These are phyloP conservation scores for Chirona hameri DNA, from an alignment of 2,888 invertebrate genomes.

Conservation along the genomic window DNA sequence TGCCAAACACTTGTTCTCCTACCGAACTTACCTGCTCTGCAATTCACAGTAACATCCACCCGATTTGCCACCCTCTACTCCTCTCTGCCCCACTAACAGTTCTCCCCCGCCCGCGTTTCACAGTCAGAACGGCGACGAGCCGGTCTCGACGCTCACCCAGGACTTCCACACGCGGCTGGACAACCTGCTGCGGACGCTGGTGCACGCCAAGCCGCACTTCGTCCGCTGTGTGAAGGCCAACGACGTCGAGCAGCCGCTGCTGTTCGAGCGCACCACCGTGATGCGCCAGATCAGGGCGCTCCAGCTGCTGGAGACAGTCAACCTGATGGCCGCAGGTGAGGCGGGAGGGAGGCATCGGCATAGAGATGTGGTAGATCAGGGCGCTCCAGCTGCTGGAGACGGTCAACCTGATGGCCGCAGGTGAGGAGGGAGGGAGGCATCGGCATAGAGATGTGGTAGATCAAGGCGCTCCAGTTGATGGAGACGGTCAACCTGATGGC, in stretches of 20 bases:
- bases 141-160: conserved; percentile 83
- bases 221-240: conserved; percentile 89
- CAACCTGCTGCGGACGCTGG: conserved; percentile 82
- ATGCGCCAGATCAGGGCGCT: conserved; percentile 84
- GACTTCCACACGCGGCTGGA: conserved; percentile 93
- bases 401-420: too few species aligned
- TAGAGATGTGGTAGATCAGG: not conserved
- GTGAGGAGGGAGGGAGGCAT: conserved; percentile 44
- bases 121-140: conserved; percentile 73
- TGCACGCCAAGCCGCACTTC: conserved; percentile 91
- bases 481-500: conserved; percentile 95
- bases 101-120: conserved; percentile 35
- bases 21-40: too few species aligned
- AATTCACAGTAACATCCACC: too few species aligned
- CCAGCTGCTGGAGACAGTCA: conserved; percentile 88
- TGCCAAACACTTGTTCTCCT: too few species aligned
- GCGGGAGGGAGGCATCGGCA: not conserved
- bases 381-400: too few species aligned
- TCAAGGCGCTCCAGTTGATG: conserved; percentile 81
- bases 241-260: conserved; percentile 70
- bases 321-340: conserved; percentile 82
- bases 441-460: conserved; percentile 63
- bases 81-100: not conserved
- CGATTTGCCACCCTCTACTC: too few species aligned
- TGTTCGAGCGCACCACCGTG: conserved; percentile 78